Conservation (phyloP, 2,888 invertebrate genomes). For the Polyommatus iphigenia region DNA sequence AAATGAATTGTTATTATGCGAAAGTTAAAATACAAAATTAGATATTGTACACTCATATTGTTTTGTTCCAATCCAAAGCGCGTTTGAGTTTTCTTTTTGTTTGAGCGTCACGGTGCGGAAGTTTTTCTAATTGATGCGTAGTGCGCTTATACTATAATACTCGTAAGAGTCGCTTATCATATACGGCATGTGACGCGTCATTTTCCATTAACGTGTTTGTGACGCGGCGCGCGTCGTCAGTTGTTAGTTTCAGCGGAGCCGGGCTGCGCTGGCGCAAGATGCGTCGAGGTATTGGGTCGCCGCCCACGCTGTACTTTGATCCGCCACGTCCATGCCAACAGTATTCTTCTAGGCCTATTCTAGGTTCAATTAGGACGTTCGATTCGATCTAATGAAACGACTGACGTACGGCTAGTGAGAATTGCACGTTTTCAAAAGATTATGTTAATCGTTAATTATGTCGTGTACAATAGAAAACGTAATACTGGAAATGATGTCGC, state of each 20-base stretch:
- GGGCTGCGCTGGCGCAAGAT: slow-evolving; percentile 63
- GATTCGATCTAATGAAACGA: slow-evolving; percentile 35
- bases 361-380: slow-evolving; percentile 41
- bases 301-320: slow-evolving; percentile 79
- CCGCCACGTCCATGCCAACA: slow-evolving; percentile 76
- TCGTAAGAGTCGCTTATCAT: neutral
- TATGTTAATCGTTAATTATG: neutral
- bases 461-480: neutral
- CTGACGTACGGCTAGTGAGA: neutral
- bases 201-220: slow-evolving; percentile 24
- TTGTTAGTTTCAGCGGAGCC: slow-evolving; percentile 62
- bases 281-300: slow-evolving; percentile 73
- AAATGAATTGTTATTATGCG: slow-evolving; percentile 54
- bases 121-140: neutral
- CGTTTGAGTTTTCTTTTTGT: slow-evolving; percentile 29
- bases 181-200: neutral
- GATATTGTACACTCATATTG: slow-evolving; percentile 59
- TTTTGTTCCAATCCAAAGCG: slow-evolving; percentile 66
- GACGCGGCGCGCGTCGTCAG: slow-evolving; percentile 30
- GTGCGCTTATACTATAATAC: neutral
- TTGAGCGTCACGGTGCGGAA: neutral
- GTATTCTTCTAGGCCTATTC: slow-evolving; percentile 71
- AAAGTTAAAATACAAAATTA: slow-evolving; percentile 62
- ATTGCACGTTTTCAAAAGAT: neutral
- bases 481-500: neutral